These are phyloP conservation scores for Drosophila watanabei DNA, from an alignment of 1,140 invertebrate species.

Conservation along the genomic window DNA sequence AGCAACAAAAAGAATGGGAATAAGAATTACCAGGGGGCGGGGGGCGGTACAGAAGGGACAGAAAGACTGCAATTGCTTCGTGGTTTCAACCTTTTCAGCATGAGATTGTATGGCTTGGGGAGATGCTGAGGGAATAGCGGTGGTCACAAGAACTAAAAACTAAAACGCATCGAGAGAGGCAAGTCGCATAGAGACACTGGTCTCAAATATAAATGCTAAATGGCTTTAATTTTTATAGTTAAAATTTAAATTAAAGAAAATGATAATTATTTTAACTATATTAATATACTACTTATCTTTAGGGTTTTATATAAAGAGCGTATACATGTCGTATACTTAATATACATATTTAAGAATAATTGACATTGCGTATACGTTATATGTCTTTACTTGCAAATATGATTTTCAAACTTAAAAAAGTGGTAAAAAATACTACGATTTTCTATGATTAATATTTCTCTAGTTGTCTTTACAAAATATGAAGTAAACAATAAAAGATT, in stretches of 20 bases:
- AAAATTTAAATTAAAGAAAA: neutral
- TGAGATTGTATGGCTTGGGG: slow-evolving; percentile 12
- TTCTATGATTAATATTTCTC: too few relatives aligned
- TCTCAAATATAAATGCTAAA: neutral
- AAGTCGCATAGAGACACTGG: slow-evolving; percentile 15
- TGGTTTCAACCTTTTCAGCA: slow-evolving; percentile 72
- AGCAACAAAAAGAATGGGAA: slow-evolving; percentile 34
- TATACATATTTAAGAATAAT: neutral
- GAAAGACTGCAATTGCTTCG: slow-evolving; percentile 73
- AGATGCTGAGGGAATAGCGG: slow-evolving; percentile 10
- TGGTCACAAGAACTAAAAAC: slow-evolving; percentile 72
- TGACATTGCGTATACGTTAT: neutral
- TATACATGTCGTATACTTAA: slow-evolving; percentile 13
- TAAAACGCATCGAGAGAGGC: slow-evolving; percentile 54
- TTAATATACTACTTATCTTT: neutral
- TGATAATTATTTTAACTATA: neutral
- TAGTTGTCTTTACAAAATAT: too few relatives aligned
- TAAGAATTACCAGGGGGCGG: slow-evolving; percentile 2
- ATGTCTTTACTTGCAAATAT: neutral
- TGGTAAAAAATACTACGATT: too few relatives aligned
- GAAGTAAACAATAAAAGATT: too few relatives aligned
- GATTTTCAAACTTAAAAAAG: neutral
- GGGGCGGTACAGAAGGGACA: slow-evolving; percentile 9
- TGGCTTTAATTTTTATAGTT: neutral
- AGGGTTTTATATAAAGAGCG: too few relatives aligned